Evolutionary conservation across 2,888 invertebrate species (phyloP), one percentile per base, ranked within the genome.

Genomic region (Toxonevra muliebris): DNA sequence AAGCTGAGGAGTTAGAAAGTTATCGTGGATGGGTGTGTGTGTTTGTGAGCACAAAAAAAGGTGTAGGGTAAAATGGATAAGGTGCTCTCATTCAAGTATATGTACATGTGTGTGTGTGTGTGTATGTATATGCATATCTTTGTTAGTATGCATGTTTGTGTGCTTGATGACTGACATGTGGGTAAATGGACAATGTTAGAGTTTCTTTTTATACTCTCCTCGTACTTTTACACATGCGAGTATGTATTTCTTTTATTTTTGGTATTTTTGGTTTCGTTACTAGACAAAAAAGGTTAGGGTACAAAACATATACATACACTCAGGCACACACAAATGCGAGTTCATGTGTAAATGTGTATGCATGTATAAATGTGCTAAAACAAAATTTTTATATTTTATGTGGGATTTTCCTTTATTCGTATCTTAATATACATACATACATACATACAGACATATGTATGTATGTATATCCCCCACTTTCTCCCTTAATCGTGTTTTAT

Each of bases 171-270:
- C 30, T 30, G 30, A 30, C 19, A 63, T 52, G 43, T 40, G 58
- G 52, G 43, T 43, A 40, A 41, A 67, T 58, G 61, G 19, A 48
- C 48, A 48, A 48, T 48, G 48, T 48, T 48, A 48, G 15, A 48
- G 48, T 48, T 48, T 15, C 48, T 12, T 48, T 48, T 15, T 48
- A 15, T 48, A n/a, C 48, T 12, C 8, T 48, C 9, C 45, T 43
- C 9, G 45, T 48, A n/a, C 48, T 48, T 8, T 2, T 12, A 30
- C 30, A 30, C 30, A 30, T 30, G 30, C 30, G 30, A 30, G 30
- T 2, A 30, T 30, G 30, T 30, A 30, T 4, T 30, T 30, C 30
- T 30, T 30, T 30, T 30, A 30, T 30, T 30, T 30, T 30, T 30
- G 30, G 30, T 4, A 30, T 30, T 30, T 30, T 30, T 30, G 30